phyloP scores from a whole-genome alignment of 1,140 invertebrate genomes.

The Heliconius himera region DNA sequence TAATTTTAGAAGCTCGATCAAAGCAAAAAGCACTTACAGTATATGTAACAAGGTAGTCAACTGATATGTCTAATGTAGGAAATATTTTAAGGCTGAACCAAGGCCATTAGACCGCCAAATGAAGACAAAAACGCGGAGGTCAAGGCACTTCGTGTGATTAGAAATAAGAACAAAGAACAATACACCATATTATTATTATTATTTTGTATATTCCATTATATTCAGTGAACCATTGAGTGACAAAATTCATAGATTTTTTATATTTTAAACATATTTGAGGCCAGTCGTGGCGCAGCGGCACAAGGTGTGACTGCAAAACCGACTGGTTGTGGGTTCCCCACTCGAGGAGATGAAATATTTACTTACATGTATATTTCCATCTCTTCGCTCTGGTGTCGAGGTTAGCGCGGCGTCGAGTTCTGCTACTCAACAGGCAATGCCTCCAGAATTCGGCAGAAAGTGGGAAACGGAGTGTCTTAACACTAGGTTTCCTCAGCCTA shows the following conservation, averaged over 20 bases:
- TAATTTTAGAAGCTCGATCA: conserved; percentile 20
- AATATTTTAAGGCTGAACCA: conserved; percentile 62
- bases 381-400: too few relatives aligned
- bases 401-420: too few relatives aligned
- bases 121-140: conserved; percentile 65
- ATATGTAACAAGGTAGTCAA: conserved; percentile 47
- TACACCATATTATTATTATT: conserved; percentile 42
- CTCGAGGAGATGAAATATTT: too few relatives aligned
- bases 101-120: conserved; percentile 67
- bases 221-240: neutral
- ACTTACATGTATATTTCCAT: too few relatives aligned
- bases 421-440: too few relatives aligned
- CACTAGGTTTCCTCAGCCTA: too few relatives aligned
- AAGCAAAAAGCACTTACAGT: conserved; percentile 44
- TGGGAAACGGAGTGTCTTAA: too few relatives aligned
- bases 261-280: neutral
- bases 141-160: conserved; percentile 65
- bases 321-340: too few relatives aligned
- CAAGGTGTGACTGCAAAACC: too few relatives aligned
- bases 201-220: conserved; percentile 36
- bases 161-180: conserved; percentile 65
- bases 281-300: too few relatives aligned
- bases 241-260: neutral
- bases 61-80: conserved; percentile 66
- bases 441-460: too few relatives aligned